Evolutionary conservation across 2,888 invertebrate genomes (phyloP), one percentile per base, ranked within the genome.

Genomic region (Pollenia angustigena): DNA sequence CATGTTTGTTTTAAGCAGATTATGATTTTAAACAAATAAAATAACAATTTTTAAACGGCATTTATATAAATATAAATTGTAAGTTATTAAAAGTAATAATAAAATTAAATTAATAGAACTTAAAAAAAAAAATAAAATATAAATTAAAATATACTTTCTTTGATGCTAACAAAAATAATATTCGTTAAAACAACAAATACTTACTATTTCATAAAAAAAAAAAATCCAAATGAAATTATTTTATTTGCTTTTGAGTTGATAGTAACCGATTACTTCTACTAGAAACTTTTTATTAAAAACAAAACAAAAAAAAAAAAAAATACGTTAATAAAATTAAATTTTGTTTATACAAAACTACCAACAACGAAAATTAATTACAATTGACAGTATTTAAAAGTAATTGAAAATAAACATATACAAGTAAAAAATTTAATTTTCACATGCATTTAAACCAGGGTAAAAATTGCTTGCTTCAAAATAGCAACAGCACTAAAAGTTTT

Each of bases 1-100:
- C 72, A 85, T 85, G 23, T 85, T 81, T 85, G 23, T 85, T 81
- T 81, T 80, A 80, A 78, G 82, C 81, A 81, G 62, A 76, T 50
- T 82, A 81, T 79, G 50, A 83, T 78, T 50, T 18, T 68, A 71
- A 66, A 48, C n/a, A 66, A 78, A 23, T 23, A 23, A 76, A 82
- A 66, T 54, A 76, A 82, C 44, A 46, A 81, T 66, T 81, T 81
- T 81, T 68, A 75, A 81, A 83, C 10, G 16, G 83, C 85, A 85
- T 85, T 81, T 85, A 81, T 62, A 78, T 54, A 68, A 68, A 68
- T 52, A 76, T 79, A 79, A 71, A 56, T 76, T 81, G 40, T 83
- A 86, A 83, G 75, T 64, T 71, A 69, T 72, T 60, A 78, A 71
- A 8, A 81, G 76, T 42, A 79, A 68, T 40, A 48, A 56, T 40